Evolutionary conservation across 2,797 vertebrate species (phyloP).

Genomic region (Tadarida brasiliensis): DNA sequence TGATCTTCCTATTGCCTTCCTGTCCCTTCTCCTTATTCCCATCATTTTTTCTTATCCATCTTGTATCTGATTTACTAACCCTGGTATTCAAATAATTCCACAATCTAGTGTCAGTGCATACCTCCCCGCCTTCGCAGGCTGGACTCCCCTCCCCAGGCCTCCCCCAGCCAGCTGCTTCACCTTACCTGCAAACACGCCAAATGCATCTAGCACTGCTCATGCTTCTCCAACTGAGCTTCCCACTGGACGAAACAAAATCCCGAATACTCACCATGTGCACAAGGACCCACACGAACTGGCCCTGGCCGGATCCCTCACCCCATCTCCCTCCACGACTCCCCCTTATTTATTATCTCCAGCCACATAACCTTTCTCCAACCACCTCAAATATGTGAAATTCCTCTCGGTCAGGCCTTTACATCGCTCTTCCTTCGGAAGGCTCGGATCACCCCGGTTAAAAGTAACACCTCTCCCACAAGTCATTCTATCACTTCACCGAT

Average conservation of each 20-base stretch:
- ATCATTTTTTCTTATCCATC: not conserved
- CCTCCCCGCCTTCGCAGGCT: not conserved
- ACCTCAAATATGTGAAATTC: not conserved
- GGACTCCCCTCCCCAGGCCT: not conserved
- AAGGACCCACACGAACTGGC: not conserved
- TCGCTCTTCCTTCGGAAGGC: not conserved
- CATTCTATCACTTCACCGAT: not conserved
- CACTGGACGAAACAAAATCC: not conserved
- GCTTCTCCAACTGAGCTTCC: not conserved
- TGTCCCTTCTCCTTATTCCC: not conserved
- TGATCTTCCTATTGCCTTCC: not conserved
- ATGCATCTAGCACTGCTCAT: not conserved
- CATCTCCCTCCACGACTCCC: not conserved
- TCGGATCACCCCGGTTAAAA: not conserved
- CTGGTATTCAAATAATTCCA: not conserved
- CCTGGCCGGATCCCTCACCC: not conserved
- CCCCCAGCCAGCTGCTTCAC: not conserved
- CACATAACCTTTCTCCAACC: not conserved
- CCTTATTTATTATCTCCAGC: not conserved
- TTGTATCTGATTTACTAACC: not conserved
- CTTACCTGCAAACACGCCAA: not conserved
- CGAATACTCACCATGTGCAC: not conserved
- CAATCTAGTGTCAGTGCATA: not conserved
- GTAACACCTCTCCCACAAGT: not conserved
- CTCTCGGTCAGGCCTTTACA: not conserved